Percentiles rank a stretch among this genome's conserved stretches.
Evolutionary conservation across 1,140 invertebrate species (phyloP).

Genomic region (Drosophila jambulina): DNA sequence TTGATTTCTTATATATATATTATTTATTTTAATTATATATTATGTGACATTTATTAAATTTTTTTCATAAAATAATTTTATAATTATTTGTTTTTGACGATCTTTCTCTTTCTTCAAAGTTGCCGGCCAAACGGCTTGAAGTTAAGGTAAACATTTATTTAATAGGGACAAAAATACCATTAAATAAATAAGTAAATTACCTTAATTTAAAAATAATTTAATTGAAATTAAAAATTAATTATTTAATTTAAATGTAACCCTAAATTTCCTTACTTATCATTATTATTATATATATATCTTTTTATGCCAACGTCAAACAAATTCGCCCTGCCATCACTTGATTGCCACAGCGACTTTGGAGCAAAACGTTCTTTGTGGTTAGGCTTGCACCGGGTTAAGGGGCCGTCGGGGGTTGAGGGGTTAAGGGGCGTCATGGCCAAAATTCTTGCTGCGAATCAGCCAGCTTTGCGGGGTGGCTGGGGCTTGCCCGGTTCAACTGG

Average conservation of each 20-base stretch:
- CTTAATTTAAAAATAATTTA: not conserved
- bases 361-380: constrained; percentile 75
- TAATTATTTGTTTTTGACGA: not conserved
- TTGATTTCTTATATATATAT: not conserved
- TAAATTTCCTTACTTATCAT: not conserved
- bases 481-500: constrained; percentile 36
- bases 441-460: constrained; percentile 51
- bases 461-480: not conserved
- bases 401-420: not conserved
- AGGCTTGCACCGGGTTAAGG: constrained; percentile 25
- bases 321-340: constrained; percentile 52
- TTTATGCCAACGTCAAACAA: not conserved
- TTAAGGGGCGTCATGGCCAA: constrained; percentile 5
- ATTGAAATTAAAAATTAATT: not conserved
- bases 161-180: too few species aligned
- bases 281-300: not conserved
- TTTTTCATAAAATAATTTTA: not conserved
- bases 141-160: too few species aligned
- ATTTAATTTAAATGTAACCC: not conserved
- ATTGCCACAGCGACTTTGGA: constrained; percentile 77
- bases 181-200: too few species aligned
- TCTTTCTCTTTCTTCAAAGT: too few species aligned
- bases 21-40: not conserved
- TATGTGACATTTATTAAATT: not conserved
- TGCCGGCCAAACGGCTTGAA: too few species aligned